phyloP scores from a whole-genome alignment of 1,140 invertebrate genomes.

The Stegodyphus dumicola region DNA sequence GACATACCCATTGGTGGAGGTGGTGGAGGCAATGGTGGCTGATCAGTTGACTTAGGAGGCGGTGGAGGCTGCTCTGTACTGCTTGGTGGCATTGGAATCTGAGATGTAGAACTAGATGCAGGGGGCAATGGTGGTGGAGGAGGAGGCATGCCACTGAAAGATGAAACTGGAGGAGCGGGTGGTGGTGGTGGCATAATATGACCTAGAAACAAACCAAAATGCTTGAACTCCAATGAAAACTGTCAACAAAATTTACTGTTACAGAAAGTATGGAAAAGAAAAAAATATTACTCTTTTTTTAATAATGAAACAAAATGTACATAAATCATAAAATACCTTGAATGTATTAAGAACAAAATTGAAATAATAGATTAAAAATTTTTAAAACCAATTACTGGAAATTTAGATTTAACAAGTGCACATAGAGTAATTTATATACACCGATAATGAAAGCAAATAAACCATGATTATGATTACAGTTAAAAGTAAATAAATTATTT shows the following conservation, averaged over 20 bases:
- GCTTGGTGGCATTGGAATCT: conserved; percentile 35
- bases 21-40: conserved; percentile 59
- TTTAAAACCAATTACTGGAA: too few relatives aligned
- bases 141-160: conserved; percentile 63
- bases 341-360: too few relatives aligned
- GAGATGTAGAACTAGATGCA: conserved; percentile 8
- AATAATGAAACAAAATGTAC: not conserved
- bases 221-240: not conserved
- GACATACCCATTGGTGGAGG: conserved; percentile 61
- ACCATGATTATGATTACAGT: too few relatives aligned
- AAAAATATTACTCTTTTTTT: not conserved
- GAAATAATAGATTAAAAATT: too few relatives aligned
- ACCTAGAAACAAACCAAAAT: conserved; percentile 1
- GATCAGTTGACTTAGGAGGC: conserved; percentile 48
- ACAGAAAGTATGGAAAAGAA: too few relatives aligned
- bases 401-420: too few relatives aligned
- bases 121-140: conserved; percentile 58
- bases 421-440: too few relatives aligned
- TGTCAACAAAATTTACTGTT: not conserved
- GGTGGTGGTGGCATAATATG: conserved; percentile 62
- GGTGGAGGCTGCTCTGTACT: conserved; percentile 24
- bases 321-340: too few relatives aligned
- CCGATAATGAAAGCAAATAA: too few relatives aligned
- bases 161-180: conserved; percentile 52
- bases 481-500: too few relatives aligned